Evolutionary conservation across 2,113 vertebrate genomes (phyloP).

Genomic region (Regulus satrapa): DNA sequence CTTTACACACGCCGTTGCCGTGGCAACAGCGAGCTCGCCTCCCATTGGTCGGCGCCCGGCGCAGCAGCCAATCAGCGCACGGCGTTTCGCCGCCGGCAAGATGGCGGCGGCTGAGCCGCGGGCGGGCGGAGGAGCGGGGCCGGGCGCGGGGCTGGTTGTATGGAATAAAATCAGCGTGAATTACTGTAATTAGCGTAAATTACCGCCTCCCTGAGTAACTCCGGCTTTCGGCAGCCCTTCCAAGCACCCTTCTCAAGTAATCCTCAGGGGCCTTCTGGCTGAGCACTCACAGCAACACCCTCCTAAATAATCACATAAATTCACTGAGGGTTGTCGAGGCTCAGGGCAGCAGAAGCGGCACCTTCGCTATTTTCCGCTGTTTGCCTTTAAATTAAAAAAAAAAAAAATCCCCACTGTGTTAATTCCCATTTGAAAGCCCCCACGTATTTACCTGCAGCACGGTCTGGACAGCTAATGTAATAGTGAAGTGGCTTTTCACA

Average conservation of each 20-base stretch:
- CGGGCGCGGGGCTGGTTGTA: too few relatives aligned
- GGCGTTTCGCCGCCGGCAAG: fast-evolving
- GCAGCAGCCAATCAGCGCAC: background rate
- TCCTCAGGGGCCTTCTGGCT: too few relatives aligned
- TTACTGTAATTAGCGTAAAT: too few relatives aligned
- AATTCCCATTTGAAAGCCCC: background rate
- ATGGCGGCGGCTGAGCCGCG: background rate
- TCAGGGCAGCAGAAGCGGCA: background rate
- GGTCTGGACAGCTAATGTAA: constrained; percentile 3
- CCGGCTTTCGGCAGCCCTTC: background rate
- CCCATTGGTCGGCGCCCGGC: background rate
- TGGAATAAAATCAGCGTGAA: background rate
- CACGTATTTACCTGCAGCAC: background rate
- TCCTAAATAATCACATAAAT: background rate
- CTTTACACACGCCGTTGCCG: background rate
- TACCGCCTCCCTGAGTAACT: background rate
- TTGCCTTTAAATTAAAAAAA: background rate
- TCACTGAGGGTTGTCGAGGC: background rate
- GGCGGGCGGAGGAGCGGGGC: background rate
- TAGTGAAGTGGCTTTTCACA: background rate
- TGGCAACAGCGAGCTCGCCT: background rate
- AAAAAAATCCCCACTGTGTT: background rate
- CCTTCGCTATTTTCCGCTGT: background rate
- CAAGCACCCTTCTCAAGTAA: background rate
- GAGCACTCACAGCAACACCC: background rate